Conservation (phyloP, 2,797 vertebrate species). For the Psittacula derbiana region DNA sequence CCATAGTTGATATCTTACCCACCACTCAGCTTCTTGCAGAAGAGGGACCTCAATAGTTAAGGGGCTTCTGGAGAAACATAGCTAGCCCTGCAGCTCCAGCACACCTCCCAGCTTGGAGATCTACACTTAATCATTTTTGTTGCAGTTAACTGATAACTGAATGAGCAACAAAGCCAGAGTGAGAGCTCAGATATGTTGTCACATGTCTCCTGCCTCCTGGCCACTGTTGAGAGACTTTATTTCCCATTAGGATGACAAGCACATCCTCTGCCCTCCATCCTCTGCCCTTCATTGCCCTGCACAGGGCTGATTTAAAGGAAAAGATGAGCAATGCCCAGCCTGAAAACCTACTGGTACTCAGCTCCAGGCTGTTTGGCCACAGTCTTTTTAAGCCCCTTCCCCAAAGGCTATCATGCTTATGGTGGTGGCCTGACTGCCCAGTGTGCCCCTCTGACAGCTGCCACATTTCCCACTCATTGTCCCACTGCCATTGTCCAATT, state of each 20-base stretch:
- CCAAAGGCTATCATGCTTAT: not conserved
- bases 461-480: not conserved
- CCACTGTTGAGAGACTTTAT: rapidly evolving
- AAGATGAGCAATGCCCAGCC: not conserved
- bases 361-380: not conserved
- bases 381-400: not conserved
- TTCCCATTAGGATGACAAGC: not conserved
- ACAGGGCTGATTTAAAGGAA: not conserved
- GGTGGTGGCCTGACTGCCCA: not conserved
- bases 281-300: not conserved
- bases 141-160: not conserved
- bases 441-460: not conserved
- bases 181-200: not conserved
- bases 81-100: not conserved
- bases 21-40: not conserved
- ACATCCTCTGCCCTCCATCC: too few species aligned
- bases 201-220: not conserved
- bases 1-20: not conserved
- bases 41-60: rapidly evolving
- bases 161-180: not conserved
- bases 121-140: not conserved
- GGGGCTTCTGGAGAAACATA: not conserved
- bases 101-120: not conserved
- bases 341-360: not conserved
- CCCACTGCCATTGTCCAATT: not conserved